Percentiles rank a stretch among this genome's conserved stretches.
These are phyloP conservation scores for Anabas testudineus DNA, from an alignment of 2,797 vertebrate genomes.

Conservation along the genomic window DNA sequence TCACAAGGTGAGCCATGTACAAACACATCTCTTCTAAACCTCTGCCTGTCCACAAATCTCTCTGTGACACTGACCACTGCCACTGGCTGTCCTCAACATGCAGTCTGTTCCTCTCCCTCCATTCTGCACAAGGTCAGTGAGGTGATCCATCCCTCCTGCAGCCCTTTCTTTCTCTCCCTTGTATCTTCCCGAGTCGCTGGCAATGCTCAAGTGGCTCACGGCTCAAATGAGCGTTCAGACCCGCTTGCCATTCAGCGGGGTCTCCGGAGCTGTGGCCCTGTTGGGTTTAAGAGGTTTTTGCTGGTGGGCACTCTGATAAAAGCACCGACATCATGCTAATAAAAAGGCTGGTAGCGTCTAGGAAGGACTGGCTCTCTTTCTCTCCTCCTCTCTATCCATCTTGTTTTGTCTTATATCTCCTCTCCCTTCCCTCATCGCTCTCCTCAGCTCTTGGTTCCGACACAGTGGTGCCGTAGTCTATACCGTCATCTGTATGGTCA, in stretches of 20 bases:
- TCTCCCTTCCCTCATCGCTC: conserved; percentile 49
- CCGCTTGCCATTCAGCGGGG: conserved; percentile 45
- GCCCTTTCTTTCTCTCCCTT: conserved; percentile 2
- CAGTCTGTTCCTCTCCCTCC: conserved; percentile 34
- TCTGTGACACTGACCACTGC: conserved; percentile 45
- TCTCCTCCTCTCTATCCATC: conserved; percentile 58
- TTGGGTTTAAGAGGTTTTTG: conserved; percentile 64
- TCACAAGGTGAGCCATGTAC: conserved; percentile 33
- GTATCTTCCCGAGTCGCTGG: background rate
- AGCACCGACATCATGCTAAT: conserved; percentile 71
- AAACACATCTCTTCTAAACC: conserved; percentile 41
- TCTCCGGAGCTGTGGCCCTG: conserved; percentile 48
- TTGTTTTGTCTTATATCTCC: conserved; percentile 53
- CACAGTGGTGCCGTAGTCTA: conserved; percentile 61
- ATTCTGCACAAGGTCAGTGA: conserved; percentile 40
- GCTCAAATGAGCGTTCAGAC: conserved; percentile 54
- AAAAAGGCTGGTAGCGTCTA: conserved; percentile 65
- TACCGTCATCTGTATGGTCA: conserved; percentile 71
- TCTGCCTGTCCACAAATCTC: conserved; percentile 43
- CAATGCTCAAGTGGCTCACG: conserved; percentile 26
- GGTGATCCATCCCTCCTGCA: conserved; percentile 43
- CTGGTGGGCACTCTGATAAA: conserved; percentile 60
- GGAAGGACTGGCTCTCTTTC: conserved; percentile 45
- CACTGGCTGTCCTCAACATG: conserved; percentile 29
- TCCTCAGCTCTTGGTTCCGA: conserved; percentile 60